Evolutionary conservation across 1,140 invertebrate genomes (phyloP), one percentile per base, ranked within the genome.

Genomic region (Pseudachorutes palmiensis): DNA sequence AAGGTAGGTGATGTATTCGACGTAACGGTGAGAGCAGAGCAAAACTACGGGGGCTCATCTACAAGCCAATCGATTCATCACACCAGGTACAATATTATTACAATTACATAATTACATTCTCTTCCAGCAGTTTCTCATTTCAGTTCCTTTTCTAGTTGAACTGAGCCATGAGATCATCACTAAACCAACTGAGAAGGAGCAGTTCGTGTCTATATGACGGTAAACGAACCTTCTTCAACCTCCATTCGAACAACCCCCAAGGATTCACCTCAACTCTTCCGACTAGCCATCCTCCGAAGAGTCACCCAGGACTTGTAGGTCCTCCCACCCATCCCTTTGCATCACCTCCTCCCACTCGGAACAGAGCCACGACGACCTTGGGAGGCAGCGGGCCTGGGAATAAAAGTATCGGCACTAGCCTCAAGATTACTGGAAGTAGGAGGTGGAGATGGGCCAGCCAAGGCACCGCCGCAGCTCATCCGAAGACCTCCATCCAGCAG

Each of bases 141-240:
- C 9, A 55, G 24, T 55, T 55, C 48, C 22, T 45, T 32, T 66
- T 73, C 19, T 51, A 70, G 76, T 75, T 2, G 75, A 75, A 45
- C 68, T 77, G 9, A 71, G 75, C 33, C 68, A 77, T 30, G 87
- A 88, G 74, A 88, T 91, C 29, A 86, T 91, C 26, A 88, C 89
- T 1, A 86, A 86, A 0, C 83, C 88, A 9, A 83, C 87, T 28
- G 87, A 87, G 45, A 85, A 86, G 63, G 86, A 92, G 74, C 88
- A 90, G 62, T 92, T 91, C 77, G 91, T 94, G 2, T 92, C 90
- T n/a, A 94, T 94, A n/a, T 66, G 91, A 94, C 75, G 91, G 91
- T 30, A 90, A 91, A 78, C 81, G 89, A 73, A 93, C 90, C 1
- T 92, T 93, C 78, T 82, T 94, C 67, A 91, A 92, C 79, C 78